Base-by-base conservation (phyloP, 2,888 invertebrate species). In the Monoplex corrugatus region DNA sequence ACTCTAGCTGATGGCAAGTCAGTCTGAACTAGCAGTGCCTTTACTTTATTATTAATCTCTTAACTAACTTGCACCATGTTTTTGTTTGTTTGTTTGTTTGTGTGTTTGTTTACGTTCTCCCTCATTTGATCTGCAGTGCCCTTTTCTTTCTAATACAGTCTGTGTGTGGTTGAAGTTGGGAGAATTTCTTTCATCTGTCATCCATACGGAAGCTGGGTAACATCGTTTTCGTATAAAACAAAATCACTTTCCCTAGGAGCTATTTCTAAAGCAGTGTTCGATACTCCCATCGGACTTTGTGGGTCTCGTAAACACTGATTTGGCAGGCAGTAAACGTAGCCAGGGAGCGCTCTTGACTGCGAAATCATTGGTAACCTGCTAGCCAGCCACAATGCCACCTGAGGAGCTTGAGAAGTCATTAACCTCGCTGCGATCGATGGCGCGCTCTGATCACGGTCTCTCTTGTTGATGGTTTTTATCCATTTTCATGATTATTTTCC, bases 401-500 rank as follows among this genome's bases (percentile, higher is more conserved):
- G 82, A 45, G 38, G 45, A 82, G 45, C 82, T 23, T 8, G n/a
- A n/a, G 45, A 43, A n/a, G n/a, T 32, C 82, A 82, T 82, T 45
- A 82, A 28, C 45, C 32, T n/a, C 32, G 28, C 45, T 2, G n/a
- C n/a, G 82, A 45, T 45, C 32, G 45, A 45, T 45, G n/a, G 32
- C 23, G 10, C 6, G 82, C 82, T 44, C 38, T 44, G 82, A 45
- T 57, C 57, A 57, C 35, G 44, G 23, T 40, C 84, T 50, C 44
- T 23, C 38, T 57, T 84, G 83, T 85, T 32, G 84, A 85, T 57
- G 38, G 84, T 85, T 87, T 87, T 87, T 82, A 57, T 87, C 87
- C 75, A 87, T 82, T 87, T 87, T 80, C 82, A 80, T 32, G 57
- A 87, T 87, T 87, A 87, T 87, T 87, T 87, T 82, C 87, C 82